A percentile compares a stretch with the other conserved stretches of the same genome.
These are phyloP conservation scores for Drosophila quadrilineata DNA, from an alignment of 1,140 invertebrate species.

Conservation along the genomic window DNA sequence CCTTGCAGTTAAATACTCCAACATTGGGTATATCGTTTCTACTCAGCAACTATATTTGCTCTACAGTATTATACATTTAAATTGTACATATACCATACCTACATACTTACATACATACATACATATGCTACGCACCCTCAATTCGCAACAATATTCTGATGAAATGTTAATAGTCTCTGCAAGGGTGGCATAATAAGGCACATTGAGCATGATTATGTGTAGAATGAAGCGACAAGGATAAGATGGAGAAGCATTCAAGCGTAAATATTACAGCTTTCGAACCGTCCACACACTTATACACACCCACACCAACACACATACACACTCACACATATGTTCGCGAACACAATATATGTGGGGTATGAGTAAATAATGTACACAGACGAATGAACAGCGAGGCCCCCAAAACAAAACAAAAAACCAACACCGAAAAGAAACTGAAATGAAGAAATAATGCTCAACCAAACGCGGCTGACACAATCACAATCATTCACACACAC, in stretches of 20 bases:
- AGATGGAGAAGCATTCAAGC: slow-evolving; percentile 50
- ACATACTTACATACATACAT: too few relatives aligned
- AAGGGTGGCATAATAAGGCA: slow-evolving; percentile 29
- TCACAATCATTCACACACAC: too few relatives aligned
- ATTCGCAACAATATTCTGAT: slow-evolving; percentile 7
- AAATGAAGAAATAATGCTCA: neutral
- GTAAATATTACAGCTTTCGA: slow-evolving; percentile 73
- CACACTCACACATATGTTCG: neutral
- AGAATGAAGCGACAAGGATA: slow-evolving; percentile 33
- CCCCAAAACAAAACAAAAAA: neutral
- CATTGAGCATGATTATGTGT: slow-evolving; percentile 39
- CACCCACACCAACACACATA: slow-evolving; percentile 6
- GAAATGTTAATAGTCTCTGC: slow-evolving; percentile 5
- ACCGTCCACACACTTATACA: slow-evolving; percentile 75
- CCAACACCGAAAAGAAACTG: neutral
- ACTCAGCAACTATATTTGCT: too few relatives aligned
- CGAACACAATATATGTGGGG: neutral
- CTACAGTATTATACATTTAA: too few relatives aligned
- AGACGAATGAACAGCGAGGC: slow-evolving; percentile 17
- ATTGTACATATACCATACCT: too few relatives aligned
- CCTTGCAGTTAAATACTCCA: too few relatives aligned
- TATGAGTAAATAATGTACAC: slow-evolving; percentile 5
- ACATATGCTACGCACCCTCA: too few relatives aligned
- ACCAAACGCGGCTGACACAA: neutral
- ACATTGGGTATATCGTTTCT: too few relatives aligned